Base-by-base conservation (phyloP, 2,113 vertebrate genomes). In the Oryzias javanicus region DNA sequence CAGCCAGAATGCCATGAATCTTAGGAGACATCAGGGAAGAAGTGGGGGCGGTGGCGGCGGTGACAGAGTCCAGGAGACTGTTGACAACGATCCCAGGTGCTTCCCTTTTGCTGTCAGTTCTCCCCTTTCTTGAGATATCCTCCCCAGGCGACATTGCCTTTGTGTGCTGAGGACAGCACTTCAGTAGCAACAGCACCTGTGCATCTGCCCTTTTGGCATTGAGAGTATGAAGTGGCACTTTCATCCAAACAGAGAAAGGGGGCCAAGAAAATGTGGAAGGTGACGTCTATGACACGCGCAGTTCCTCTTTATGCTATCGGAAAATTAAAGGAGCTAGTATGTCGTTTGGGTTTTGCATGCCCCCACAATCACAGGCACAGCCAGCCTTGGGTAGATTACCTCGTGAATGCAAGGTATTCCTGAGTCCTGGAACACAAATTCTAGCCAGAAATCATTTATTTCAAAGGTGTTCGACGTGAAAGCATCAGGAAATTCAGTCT, bases 111-210 rank as follows among this genome's bases (percentile, higher is more conserved):
- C 72, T 51, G 52, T 90, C 82, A 86, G 74, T 60, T 67, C 64
- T 41, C 49, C 42, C 62, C 51, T 35, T 69, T 54, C 62, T 80
- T 57, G 59, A 69, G 79, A 72, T 72, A 19, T 78, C 60, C 67
- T 81, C 82, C 85, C 76, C 46, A 72, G 67, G 84, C 60, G 74
- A 85, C 83, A 54, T 56, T 66, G 79, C 72, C 84, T 86, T 80
- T 88, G 84, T 89, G 87, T 88, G 83, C 88, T 89, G 83, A 90
- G 82, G 78, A 86, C 81, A 87, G 86, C 75, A 71, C 79, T 90
- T 89, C 82, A 70, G 74, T 72, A 60, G 17, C 70, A 35, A 40
- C 48, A 64, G 80, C 86, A 87, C 84, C 80, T 86, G 86, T 73
- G 73, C 78, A 72, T 60, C 67, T 91, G 86, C 85, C 87, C 87